Evolutionary conservation across 1,140 invertebrate species (phyloP), one percentile per base, ranked within the genome.

Genomic region (Bemisia tabaci): DNA sequence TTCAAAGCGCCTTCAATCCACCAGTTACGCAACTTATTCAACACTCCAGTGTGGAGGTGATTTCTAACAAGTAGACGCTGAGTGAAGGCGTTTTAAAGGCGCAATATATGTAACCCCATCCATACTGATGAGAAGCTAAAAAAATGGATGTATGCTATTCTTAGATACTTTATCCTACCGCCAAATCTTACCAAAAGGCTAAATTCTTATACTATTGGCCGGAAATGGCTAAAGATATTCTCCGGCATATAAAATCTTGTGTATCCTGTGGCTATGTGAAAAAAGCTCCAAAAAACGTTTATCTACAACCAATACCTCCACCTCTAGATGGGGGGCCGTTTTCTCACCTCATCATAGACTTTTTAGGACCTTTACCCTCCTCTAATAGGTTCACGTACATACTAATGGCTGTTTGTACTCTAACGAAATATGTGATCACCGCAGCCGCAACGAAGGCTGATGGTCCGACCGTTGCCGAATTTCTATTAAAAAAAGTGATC

Each of bases 361-460:
- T 62, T 62, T 12, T 62, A 62, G 61, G 61, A 1, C 61, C 61
- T 21, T 2, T 62, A 2, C 12, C 61, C 12, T 26, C 25, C 17
- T 26, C 24, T 24, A 23, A 62, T 21, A 26, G 61, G 12, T 26
- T 17, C 12, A 22, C 25, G 2, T 62, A 62, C 22, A 12, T 62
- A 23, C 27, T 62, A n/a, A 26, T 62, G 12, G 61, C 2, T 9
- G 27, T 26, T 2, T 11, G 22, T 22, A 12, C 12, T 12, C 12
- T 11, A 17, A 62, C 61, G 21, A 62, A 62, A 62, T 62, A 21
- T 62, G 61, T 11, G 27, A 23, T 62, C 25, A 26, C 61, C 12
- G 27, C 25, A 62, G 11, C 61, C 25, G 61, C 27, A 2, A 9
- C 21, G 21, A 62, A 26, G 2, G 61, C 61, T 26, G 27, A 2